phyloP scores from a whole-genome alignment of 2,888 invertebrate genomes.

The Vanessa cardui region DNA sequence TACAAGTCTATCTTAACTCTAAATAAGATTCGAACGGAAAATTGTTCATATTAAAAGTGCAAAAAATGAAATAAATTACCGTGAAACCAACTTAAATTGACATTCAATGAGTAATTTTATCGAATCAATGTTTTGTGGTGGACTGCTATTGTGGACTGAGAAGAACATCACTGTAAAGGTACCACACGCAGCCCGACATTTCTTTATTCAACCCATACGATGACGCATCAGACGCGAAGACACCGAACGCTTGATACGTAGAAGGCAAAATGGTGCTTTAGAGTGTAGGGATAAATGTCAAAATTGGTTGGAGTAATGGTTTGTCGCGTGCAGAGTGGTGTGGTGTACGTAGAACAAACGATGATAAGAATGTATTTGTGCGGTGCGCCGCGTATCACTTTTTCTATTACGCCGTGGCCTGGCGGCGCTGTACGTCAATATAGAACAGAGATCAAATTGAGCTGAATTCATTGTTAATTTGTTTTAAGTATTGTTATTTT shows the following conservation, averaged over 20 bases:
- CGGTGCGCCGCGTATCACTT: constrained; percentile 75
- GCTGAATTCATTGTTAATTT: constrained; percentile 19
- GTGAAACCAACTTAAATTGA: constrained; percentile 26
- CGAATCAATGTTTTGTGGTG: constrained; percentile 38
- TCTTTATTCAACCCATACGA: constrained; percentile 40
- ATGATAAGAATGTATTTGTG: constrained; percentile 67
- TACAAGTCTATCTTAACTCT: too few relatives aligned
- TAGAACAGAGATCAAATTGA: constrained; percentile 43
- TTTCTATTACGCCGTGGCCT: constrained; percentile 70
- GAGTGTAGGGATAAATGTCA: constrained; percentile 4
- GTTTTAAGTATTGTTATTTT: constrained; percentile 1
- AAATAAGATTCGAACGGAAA: too few relatives aligned
- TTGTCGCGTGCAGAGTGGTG: constrained; percentile 8
- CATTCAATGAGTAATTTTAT: constrained; percentile 38
- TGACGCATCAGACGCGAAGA: neutral
- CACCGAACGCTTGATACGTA: neutral
- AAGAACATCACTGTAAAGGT: constrained; percentile 44
- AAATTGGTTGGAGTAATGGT: constrained; percentile 19
- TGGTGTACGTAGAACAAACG: constrained; percentile 47
- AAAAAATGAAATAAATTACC: neutral
- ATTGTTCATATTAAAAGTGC: neutral
- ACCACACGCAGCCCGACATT: constrained; percentile 48
- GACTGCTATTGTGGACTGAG: constrained; percentile 29
- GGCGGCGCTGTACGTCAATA: constrained; percentile 51
- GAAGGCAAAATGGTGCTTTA: constrained; percentile 21